Percentiles rank a stretch among this genome's conserved stretches.
phyloP scores from a whole-genome alignment of 2,888 invertebrate species.

The Drosophila tanythrix region DNA sequence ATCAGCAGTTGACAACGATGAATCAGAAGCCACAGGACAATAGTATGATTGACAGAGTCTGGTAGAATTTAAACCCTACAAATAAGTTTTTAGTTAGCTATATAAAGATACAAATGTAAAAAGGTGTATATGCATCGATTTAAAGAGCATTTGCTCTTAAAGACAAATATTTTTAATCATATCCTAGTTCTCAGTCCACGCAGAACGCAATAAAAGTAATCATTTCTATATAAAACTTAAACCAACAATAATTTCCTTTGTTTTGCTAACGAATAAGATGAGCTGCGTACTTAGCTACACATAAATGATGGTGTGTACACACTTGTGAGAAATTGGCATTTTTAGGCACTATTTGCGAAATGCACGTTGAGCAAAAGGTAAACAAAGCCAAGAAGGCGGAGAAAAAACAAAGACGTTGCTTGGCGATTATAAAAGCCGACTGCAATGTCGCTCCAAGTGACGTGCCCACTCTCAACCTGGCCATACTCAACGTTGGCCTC shows the following conservation, averaged over 20 bases:
- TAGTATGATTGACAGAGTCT: constrained; percentile 94
- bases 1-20: constrained; percentile 86
- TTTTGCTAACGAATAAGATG: not conserved
- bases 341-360: constrained; percentile 27
- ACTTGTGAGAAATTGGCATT: constrained; percentile 27
- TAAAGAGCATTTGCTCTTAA: not conserved
- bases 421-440: constrained; percentile 85
- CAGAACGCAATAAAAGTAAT: not conserved
- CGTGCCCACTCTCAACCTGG: constrained; percentile 81
- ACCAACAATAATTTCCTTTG: not conserved
- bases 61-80: constrained; percentile 85
- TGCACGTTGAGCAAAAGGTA: constrained; percentile 65
- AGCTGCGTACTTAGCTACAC: constrained; percentile 8
- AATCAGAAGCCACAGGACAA: constrained; percentile 89
- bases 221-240: constrained; percentile 17
- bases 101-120: constrained; percentile 18
- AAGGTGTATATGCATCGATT: constrained; percentile 17
- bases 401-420: constrained; percentile 85
- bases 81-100: constrained; percentile 14
- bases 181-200: not conserved
- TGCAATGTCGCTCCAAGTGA: constrained; percentile 82
- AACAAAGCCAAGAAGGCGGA: constrained; percentile 82
- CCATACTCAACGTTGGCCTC: constrained; percentile 94
- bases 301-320: constrained; percentile 31
- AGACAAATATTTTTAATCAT: constrained; percentile 4